phyloP scores from a whole-genome alignment of 2,113 vertebrate genomes.

The Scartelaos histophorus region DNA sequence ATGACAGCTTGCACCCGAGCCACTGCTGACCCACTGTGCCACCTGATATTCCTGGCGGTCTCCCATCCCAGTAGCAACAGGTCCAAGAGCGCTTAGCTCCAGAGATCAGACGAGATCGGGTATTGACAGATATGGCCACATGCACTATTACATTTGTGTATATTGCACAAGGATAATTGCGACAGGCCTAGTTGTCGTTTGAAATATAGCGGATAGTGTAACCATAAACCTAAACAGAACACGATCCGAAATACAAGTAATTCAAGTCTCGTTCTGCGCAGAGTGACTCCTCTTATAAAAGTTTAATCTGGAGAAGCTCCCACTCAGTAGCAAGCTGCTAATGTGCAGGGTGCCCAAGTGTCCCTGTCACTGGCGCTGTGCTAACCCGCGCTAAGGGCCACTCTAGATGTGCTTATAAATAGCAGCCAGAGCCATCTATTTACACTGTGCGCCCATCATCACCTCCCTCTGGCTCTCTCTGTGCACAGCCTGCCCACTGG shows the following conservation, averaged over 20 bases:
- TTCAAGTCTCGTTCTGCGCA: not conserved
- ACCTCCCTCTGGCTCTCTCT: constrained; percentile 62
- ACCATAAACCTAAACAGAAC: not conserved
- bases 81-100: no score
- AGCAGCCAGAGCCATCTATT: constrained; percentile 73
- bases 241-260: not conserved
- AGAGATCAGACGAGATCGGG: no score
- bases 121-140: no score
- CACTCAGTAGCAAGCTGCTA: constrained; percentile 60
- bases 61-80: no score
- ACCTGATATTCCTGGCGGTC: no score
- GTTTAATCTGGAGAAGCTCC: constrained; percentile 56
- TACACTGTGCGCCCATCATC: constrained; percentile 70
- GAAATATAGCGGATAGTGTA: no score
- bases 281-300: not conserved
- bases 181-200: no score
- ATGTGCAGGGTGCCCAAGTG: constrained; percentile 31
- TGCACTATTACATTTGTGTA: no score
- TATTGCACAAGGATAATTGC: no score
- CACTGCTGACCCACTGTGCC: no score
- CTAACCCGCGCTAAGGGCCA: constrained; percentile 67
- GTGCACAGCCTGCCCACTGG: not conserved
- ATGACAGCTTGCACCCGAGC: no score
- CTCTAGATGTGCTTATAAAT: constrained; percentile 77
- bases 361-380: constrained; percentile 41